These are phyloP conservation scores for Mycalesis mineus DNA, from an alignment of 2,888 invertebrate genomes.

Conservation along the genomic window DNA sequence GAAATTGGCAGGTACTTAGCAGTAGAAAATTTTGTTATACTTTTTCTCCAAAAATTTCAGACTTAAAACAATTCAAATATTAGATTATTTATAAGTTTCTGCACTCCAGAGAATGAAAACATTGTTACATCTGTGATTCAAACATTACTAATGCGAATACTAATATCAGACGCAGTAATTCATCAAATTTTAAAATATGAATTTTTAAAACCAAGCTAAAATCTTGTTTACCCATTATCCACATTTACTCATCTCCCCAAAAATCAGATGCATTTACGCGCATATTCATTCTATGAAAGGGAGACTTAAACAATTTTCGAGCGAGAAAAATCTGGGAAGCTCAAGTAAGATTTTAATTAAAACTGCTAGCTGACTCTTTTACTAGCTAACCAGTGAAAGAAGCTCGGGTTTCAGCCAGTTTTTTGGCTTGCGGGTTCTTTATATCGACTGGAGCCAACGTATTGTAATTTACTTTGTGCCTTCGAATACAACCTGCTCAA, in stretches of 20 bases:
- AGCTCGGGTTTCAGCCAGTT: conserved; percentile 37
- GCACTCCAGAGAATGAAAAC: no score
- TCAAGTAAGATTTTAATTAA: conserved; percentile 5
- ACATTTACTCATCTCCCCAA: neutral
- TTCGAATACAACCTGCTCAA: conserved; percentile 23
- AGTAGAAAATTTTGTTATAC: no score
- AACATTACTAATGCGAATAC: no score
- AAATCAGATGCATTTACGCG: neutral
- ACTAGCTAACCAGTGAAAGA: conserved; percentile 39
- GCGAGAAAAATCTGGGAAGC: neutral
- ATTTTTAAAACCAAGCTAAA: no score
- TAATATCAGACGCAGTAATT: no score
- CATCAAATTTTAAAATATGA: no score
- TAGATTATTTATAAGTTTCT: no score
- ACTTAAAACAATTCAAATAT: no score
- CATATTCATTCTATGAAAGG: neutral
- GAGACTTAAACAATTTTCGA: neutral
- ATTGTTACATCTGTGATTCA: no score
- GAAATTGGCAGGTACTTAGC: no score
- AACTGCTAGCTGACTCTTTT: conserved; percentile 42
- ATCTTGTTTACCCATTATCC: neutral
- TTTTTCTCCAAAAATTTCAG: no score
- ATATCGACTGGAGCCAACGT: conserved; percentile 35
- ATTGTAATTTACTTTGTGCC: conserved; percentile 39
- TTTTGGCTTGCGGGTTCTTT: conserved; percentile 36